These are phyloP conservation scores for Melanaphis sacchari DNA, from an alignment of 1,140 invertebrate species.

Conservation along the genomic window DNA sequence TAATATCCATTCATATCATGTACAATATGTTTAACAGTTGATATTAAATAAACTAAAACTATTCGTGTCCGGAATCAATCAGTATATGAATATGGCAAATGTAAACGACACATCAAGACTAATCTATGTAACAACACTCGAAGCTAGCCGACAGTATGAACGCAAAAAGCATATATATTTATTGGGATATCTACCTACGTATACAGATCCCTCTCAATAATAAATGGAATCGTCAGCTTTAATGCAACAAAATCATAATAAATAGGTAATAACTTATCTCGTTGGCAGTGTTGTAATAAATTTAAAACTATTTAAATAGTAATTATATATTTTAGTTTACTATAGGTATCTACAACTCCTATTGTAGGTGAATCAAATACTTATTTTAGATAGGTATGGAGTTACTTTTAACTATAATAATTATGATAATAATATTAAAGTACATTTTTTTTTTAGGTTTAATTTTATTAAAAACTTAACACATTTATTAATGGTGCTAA, in stretches of 20 bases:
- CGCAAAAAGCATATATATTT: not conserved
- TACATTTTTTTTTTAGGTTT: not conserved
- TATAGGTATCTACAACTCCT: too few species aligned
- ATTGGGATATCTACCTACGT: too few species aligned
- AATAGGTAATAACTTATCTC: not conserved
- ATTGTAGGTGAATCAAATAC: too few species aligned
- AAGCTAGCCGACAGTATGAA: too few species aligned
- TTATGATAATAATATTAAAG: too few species aligned
- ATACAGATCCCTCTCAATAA: not conserved
- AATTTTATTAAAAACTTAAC: not conserved
- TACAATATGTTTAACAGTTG: too few species aligned
- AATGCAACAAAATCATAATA: not conserved
- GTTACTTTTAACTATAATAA: too few species aligned
- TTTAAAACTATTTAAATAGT: too few species aligned
- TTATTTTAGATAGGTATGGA: too few species aligned
- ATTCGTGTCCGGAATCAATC: not conserved
- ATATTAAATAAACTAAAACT: not conserved
- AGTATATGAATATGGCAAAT: not conserved
- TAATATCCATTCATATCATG: not conserved
- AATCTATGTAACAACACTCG: not conserved
- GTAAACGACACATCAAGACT: not conserved
- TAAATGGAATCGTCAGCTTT: not conserved
- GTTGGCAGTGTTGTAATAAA: too few species aligned
- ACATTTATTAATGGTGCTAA: not conserved
- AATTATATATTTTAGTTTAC: too few species aligned